These are phyloP conservation scores for Heliangelus exortis DNA, from an alignment of 2,797 vertebrate species.

Conservation along the genomic window DNA sequence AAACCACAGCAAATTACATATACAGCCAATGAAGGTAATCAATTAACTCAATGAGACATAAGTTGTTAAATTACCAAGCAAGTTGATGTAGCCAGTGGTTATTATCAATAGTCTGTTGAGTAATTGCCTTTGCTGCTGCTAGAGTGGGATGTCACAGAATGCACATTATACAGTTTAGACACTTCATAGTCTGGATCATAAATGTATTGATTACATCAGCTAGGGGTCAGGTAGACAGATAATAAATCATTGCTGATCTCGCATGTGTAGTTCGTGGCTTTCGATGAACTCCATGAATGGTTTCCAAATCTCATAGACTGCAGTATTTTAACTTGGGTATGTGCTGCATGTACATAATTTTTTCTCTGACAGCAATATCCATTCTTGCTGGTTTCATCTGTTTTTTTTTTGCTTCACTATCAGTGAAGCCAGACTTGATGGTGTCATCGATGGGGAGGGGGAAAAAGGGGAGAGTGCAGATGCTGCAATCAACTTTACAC, in stretches of 20 bases:
- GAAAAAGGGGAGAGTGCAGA: neutral
- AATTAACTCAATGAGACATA: constrained; percentile 36
- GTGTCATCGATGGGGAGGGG: neutral
- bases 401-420: neutral
- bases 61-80: neutral
- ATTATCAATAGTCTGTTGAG: constrained; percentile 6
- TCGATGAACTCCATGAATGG: neutral
- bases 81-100: neutral
- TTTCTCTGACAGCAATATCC: neutral
- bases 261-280: neutral
- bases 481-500: neutral
- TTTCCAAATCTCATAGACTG: neutral
- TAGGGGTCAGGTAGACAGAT: neutral
- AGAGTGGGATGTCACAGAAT: neutral
- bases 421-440: constrained; percentile 17
- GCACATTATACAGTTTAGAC: neutral
- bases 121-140: neutral
- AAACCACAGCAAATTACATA: neutral
- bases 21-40: constrained; percentile 7
- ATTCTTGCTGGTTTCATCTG: neutral
- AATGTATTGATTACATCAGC: neutral
- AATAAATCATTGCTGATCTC: neutral
- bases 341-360: neutral
- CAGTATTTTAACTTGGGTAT: neutral
- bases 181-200: neutral